Evolutionary conservation across 1,140 invertebrate species (phyloP), one percentile per base, ranked within the genome.

Genomic region (Prorops nasuta): DNA sequence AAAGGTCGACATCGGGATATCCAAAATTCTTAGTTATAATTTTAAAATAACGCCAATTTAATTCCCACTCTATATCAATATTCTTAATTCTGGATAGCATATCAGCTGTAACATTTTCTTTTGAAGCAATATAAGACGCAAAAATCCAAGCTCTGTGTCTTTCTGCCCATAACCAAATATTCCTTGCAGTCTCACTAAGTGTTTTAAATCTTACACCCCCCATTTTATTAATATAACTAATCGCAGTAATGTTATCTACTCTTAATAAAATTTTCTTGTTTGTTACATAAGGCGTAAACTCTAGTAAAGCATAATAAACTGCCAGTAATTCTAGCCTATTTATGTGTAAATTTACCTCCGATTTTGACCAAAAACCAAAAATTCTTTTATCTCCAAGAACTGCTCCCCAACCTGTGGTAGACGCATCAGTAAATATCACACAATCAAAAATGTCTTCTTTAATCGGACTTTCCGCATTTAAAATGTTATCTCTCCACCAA

Each of bases 1-100:
- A 64, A 18, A 55, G n/a, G 40, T 60, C 60, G 1, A 66, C 44
- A 1, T 54, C 40, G 9, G 60, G 54, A 9, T 12, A 9, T 3
- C 60, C 50, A 49, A 63, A 58, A 17, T 20, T 37, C 6, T 32
- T 16, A 2, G 31, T 19, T 24, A 66, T 62, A 10, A 49, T 8
- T 15, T 41, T 10, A 49, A 43, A 50, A 40, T 2, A 31, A 15
- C 6, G 39, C n/a, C 3, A 4, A 7, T 8, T 9, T 12, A 40
- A 9, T 16, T 16, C 14, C 38, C 18, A 40, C 18, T 40, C 38
- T 12, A 14, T 17, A 40, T 40, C 38, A 14, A 6, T 16, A 19
- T 40, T 18, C 17, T 7, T 9, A 8, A 40, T 8, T 10, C 58
- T 18, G n/a, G 62, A 64, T 44, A 54, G 38, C 14, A 3, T 14